Evolutionary conservation across 1,140 invertebrate genomes (phyloP).

Genomic region (Orchestia grillus): DNA sequence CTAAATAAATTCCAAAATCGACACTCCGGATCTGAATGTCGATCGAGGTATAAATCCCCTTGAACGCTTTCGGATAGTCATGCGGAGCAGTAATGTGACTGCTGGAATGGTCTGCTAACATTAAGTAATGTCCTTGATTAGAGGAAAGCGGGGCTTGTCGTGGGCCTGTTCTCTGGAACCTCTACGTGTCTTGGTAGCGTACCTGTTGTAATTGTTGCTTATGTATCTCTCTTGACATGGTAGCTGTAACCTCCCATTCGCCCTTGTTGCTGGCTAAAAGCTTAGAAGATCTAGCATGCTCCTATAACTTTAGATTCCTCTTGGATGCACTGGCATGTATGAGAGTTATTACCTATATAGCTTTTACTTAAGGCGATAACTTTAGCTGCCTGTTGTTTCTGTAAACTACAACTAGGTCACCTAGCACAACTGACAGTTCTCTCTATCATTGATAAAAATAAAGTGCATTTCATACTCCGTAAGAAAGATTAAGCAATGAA

Average conservation of each 20-base stretch:
- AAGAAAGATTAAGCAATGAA: background rate
- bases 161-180: background rate
- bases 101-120: background rate
- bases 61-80: background rate
- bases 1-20: background rate
- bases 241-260: conserved; percentile 5
- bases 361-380: conserved; percentile 48
- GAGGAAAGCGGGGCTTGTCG: background rate
- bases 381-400: conserved; percentile 45
- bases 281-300: conserved; percentile 25
- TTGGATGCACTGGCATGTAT: conserved; percentile 46
- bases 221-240: background rate
- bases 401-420: conserved; percentile 11
- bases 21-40: background rate
- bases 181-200: background rate
- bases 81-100: background rate
- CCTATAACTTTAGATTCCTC: background rate
- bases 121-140: background rate
- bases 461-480: background rate
- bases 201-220: conserved; percentile 37
- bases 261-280: conserved; percentile 8
- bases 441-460: background rate
- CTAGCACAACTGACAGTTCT: conserved; percentile 3
- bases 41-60: background rate
- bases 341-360: conserved; percentile 48